Evolutionary conservation across 2,888 invertebrate species (phyloP).

Genomic region (Xylota segnis): DNA sequence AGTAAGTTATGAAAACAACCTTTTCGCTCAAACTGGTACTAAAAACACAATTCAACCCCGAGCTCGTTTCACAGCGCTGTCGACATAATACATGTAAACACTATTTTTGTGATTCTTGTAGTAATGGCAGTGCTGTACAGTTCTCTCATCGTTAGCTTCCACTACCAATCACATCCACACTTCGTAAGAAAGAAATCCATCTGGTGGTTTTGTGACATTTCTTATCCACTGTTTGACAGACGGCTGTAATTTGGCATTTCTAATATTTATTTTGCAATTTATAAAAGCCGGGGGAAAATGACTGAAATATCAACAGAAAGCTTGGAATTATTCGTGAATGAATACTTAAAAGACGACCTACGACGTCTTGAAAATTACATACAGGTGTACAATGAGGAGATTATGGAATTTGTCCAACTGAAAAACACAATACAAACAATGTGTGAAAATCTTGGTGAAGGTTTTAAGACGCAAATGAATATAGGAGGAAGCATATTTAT

Average conservation of each 20-base stretch:
- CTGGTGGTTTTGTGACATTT: too few species aligned
- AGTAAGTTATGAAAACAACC: too few species aligned
- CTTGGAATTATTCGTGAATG: slow-evolving; percentile 90
- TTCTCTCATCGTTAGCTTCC: too few species aligned
- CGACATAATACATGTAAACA: too few species aligned
- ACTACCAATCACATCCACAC: too few species aligned
- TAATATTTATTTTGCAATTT: not conserved
- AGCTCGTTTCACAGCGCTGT: too few species aligned
- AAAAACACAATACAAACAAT: slow-evolving; percentile 89
- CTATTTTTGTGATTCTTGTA: too few species aligned
- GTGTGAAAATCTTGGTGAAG: slow-evolving; percentile 85
- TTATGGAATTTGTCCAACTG: slow-evolving; percentile 90
- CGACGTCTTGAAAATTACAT: slow-evolving; percentile 87
- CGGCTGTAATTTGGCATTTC: not conserved
- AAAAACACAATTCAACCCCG: too few species aligned
- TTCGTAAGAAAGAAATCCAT: too few species aligned
- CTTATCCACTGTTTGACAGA: not conserved
- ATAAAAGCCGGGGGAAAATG: slow-evolving; percentile 83
- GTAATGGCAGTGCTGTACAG: too few species aligned
- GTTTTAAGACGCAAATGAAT: slow-evolving; percentile 90
- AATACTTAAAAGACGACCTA: slow-evolving; percentile 90
- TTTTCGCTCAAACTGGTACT: too few species aligned
- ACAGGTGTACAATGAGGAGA: slow-evolving; percentile 87
- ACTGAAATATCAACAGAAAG: slow-evolving; percentile 85
- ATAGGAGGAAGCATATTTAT: slow-evolving; percentile 94